These are phyloP conservation scores for Trachymyrmex cornetzi DNA, from an alignment of 1,140 invertebrate genomes.

Conservation along the genomic window DNA sequence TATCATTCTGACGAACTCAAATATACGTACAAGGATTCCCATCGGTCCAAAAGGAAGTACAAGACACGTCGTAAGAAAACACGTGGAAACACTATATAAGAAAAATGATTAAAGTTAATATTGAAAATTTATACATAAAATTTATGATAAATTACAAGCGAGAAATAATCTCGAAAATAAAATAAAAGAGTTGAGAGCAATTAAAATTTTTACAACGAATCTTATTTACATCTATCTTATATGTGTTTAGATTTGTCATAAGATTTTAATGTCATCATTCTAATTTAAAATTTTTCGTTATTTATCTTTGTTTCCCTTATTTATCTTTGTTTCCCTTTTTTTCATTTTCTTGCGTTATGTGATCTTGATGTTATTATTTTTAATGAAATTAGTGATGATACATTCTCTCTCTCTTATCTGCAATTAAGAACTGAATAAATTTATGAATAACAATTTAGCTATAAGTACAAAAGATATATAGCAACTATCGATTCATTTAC, in stretches of 20 bases:
- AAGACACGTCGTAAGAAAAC: neutral
- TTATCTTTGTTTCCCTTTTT: neutral
- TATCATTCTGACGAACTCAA: neutral
- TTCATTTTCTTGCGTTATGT: neutral
- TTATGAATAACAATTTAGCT: constrained; percentile 12
- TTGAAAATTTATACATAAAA: neutral
- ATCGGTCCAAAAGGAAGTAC: too few relatives aligned
- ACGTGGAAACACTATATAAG: neutral
- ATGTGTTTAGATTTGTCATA: neutral
- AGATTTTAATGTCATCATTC: neutral
- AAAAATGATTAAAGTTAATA: neutral
- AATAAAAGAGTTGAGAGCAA: neutral
- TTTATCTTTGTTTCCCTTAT: neutral
- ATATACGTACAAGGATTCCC: neutral
- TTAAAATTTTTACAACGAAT: neutral
- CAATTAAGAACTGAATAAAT: constrained; percentile 24
- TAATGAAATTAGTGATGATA: neutral
- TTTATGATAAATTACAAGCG: neutral
- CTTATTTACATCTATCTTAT: too few relatives aligned
- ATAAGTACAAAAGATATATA: neutral
- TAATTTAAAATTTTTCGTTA: neutral
- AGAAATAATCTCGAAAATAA: neutral
- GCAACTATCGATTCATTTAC: neutral
- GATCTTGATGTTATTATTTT: neutral
- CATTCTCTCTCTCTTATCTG: neutral